These are phyloP conservation scores for Caenorhabditis briggsae DNA, from an alignment of 1,140 invertebrate genomes.

Conservation along the genomic window DNA sequence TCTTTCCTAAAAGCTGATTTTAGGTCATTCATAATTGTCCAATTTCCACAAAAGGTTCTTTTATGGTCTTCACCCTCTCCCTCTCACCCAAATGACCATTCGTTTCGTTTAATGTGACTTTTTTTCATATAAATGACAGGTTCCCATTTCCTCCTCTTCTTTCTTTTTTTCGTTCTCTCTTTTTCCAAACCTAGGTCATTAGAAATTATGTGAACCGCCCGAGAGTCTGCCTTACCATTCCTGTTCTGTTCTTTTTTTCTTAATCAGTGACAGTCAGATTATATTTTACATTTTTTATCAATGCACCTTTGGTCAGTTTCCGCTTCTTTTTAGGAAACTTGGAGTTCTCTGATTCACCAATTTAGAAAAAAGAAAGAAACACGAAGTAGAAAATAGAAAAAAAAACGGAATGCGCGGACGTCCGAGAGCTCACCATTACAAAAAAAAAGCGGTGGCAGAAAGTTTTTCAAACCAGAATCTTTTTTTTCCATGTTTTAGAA, in stretches of 20 bases:
- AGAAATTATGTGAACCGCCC: not conserved
- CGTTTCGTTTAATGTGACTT: not conserved
- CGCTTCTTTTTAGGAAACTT: too few relatives aligned
- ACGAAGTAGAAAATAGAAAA: too few relatives aligned
- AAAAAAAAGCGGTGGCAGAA: too few relatives aligned
- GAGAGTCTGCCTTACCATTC: not conserved
- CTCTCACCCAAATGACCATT: not conserved
- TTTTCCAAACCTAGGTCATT: not conserved
- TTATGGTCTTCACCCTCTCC: not conserved
- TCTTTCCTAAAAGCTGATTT: not conserved
- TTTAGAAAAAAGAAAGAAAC: too few relatives aligned
- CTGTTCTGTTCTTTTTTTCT: not conserved
- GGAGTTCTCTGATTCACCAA: too few relatives aligned
- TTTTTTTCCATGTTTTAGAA: too few relatives aligned
- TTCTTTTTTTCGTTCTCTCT: not conserved
- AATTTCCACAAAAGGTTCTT: not conserved
- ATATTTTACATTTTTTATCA: too few relatives aligned
- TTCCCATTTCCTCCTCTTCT: not conserved
- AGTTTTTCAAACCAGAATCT: too few relatives aligned
- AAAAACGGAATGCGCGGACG: too few relatives aligned
- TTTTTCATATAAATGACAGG: not conserved
- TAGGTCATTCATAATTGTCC: too few relatives aligned
- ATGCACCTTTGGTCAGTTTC: too few relatives aligned
- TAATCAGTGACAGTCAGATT: constrained; percentile 2
- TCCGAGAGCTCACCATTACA: too few relatives aligned